A percentile compares a stretch with the other conserved stretches of the same genome.
Conservation (phyloP, 2,888 invertebrate genomes). For the Phortica okadai region DNA sequence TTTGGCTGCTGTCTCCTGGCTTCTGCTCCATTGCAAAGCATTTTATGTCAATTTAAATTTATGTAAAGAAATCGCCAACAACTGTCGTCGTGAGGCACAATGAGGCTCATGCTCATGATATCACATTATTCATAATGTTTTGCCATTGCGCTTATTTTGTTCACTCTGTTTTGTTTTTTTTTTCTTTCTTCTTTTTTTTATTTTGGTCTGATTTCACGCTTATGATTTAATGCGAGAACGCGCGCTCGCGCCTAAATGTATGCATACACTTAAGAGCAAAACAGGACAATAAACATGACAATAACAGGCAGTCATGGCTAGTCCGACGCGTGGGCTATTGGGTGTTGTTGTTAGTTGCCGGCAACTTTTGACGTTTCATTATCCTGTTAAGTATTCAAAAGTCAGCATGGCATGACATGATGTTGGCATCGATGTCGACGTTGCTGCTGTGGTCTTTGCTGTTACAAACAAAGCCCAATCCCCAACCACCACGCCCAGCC, state of each 20-base stretch:
- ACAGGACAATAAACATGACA: conserved; percentile 47
- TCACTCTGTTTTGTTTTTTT: conserved; percentile 31
- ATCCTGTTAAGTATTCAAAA: conserved; percentile 73
- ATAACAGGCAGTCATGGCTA: conserved; percentile 42
- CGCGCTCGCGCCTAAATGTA: conserved; percentile 59
- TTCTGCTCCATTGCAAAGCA: conserved; percentile 43
- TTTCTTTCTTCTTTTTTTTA: conserved; percentile 30
- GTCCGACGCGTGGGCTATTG: neutral
- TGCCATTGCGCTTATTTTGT: conserved; percentile 29
- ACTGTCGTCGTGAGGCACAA: neutral
- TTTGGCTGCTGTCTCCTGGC: conserved; percentile 21
- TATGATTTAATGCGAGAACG: conserved; percentile 68
- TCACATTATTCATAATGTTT: conserved; percentile 48
- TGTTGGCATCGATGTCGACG: neutral
- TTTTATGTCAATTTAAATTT: conserved; percentile 69
- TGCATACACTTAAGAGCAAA: conserved; percentile 66
- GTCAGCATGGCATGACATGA: conserved; percentile 54
- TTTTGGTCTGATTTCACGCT: conserved; percentile 42
- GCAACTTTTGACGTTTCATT: conserved; percentile 70
- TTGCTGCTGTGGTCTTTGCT: neutral
- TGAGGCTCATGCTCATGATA: conserved; percentile 35
- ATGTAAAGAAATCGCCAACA: conserved; percentile 62
- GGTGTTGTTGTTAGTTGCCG: neutral
- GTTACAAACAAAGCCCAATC: neutral
- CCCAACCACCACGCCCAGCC: conserved; percentile 19